Evolutionary conservation across 2,888 invertebrate genomes (phyloP).

Genomic region (Ametastegia equiseti): DNA sequence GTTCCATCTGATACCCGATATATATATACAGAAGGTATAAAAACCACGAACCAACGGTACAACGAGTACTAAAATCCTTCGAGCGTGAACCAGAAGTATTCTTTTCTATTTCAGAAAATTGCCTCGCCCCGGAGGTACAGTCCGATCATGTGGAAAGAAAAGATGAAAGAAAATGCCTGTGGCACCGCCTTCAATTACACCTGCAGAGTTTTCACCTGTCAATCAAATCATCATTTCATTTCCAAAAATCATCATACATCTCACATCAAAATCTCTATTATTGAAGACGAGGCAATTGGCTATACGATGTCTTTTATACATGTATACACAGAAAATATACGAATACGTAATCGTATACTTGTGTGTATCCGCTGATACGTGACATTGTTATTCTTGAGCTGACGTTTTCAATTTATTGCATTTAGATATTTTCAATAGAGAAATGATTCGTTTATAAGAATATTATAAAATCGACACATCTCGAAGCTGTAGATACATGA

Average conservation of each 20-base stretch:
- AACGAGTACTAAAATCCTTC: conserved; percentile 28
- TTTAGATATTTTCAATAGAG: background rate
- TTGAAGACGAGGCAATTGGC: too few relatives aligned
- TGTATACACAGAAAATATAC: too few relatives aligned
- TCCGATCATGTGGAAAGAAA: background rate
- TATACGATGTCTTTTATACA: too few relatives aligned
- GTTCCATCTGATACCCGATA: background rate
- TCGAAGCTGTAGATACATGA: background rate
- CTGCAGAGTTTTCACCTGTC: background rate
- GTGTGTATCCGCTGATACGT: background rate
- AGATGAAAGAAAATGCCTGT: background rate
- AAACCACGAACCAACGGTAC: conserved; percentile 2
- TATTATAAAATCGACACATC: too few relatives aligned
- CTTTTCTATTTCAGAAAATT: conserved; percentile 4
- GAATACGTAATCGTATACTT: too few relatives aligned
- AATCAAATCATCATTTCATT: background rate
- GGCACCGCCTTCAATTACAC: too few relatives aligned
- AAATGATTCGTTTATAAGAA: background rate
- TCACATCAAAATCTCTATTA: too few relatives aligned
- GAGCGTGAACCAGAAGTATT: conserved; percentile 18
- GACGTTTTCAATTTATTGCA: background rate
- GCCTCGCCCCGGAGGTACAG: background rate
- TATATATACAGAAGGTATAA: background rate
- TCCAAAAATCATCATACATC: too few relatives aligned
- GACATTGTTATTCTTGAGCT: background rate